These are phyloP conservation scores for Heliconius ethilla DNA, from an alignment of 2,888 invertebrate species.

Conservation along the genomic window DNA sequence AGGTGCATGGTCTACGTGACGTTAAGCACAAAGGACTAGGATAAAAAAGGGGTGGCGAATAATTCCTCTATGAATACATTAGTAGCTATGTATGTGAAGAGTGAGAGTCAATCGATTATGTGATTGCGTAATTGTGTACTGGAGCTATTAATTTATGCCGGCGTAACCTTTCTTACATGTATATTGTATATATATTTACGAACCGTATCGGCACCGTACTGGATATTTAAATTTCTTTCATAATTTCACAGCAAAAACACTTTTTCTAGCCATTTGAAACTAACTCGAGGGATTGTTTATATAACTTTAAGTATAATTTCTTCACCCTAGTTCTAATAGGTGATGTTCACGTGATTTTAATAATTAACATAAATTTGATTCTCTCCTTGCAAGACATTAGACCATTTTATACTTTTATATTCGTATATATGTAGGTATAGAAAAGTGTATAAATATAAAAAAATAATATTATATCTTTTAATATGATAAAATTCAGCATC, in stretches of 20 bases:
- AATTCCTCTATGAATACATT: constrained; percentile 36
- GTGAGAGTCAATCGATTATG: constrained; percentile 47
- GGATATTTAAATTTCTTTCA: not conserved
- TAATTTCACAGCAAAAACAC: not conserved
- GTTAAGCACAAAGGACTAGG: no score
- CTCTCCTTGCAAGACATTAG: not conserved
- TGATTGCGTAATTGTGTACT: constrained; percentile 43
- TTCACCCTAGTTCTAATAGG: no score
- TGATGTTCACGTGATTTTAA: no score
- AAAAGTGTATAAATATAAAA: not conserved
- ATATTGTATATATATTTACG: not conserved
- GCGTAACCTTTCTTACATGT: constrained; percentile 31
- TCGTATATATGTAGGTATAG: no score
- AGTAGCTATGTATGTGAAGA: constrained; percentile 39
- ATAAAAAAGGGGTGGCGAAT: constrained; percentile 20
- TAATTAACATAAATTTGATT: no score
- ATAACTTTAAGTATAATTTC: no score
- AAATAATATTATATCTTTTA: not conserved
- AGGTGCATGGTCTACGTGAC: no score
- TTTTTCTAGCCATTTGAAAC: not conserved
- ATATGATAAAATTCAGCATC: constrained; percentile 1
- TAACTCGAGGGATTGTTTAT: no score
- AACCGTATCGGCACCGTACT: not conserved
- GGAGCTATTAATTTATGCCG: constrained; percentile 44
- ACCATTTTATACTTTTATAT: not conserved